These are phyloP conservation scores for Atherinosoma microstoma DNA, from an alignment of 2,797 vertebrate genomes.

Conservation along the genomic window DNA sequence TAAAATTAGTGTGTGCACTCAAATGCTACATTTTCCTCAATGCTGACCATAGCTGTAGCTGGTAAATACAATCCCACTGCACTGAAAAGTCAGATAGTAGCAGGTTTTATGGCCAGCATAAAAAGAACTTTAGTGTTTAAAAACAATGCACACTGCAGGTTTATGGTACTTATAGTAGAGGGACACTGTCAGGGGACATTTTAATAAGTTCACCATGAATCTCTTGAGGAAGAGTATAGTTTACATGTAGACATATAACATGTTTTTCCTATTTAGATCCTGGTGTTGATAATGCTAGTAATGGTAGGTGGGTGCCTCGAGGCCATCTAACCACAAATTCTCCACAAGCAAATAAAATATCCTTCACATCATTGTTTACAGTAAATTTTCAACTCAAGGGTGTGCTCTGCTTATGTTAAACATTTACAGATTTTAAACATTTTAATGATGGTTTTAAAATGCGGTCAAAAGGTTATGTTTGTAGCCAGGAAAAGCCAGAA, in stretches of 20 bases:
- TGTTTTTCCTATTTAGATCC: background rate
- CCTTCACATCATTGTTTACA: background rate
- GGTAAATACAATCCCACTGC: background rate
- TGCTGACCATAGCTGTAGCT: background rate
- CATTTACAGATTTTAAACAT: slow-evolving; percentile 1
- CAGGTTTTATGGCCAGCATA: background rate
- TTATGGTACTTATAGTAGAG: background rate
- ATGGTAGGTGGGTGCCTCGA: background rate
- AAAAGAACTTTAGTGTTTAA: background rate
- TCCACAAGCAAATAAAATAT: background rate
- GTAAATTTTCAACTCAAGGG: background rate
- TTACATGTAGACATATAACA: background rate
- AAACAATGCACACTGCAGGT: background rate
- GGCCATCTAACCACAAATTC: background rate
- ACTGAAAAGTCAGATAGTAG: background rate
- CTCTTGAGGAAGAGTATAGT: background rate
- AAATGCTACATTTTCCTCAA: background rate
- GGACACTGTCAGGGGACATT: too few species aligned
- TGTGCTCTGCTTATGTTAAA: background rate
- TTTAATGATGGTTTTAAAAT: background rate
- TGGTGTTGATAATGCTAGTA: background rate
- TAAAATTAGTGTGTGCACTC: background rate
- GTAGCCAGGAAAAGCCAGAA: background rate
- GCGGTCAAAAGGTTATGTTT: background rate
- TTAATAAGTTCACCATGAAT: background rate